These are phyloP conservation scores for Lepidostoma basale DNA, from an alignment of 1,140 invertebrate species.

Conservation along the genomic window DNA sequence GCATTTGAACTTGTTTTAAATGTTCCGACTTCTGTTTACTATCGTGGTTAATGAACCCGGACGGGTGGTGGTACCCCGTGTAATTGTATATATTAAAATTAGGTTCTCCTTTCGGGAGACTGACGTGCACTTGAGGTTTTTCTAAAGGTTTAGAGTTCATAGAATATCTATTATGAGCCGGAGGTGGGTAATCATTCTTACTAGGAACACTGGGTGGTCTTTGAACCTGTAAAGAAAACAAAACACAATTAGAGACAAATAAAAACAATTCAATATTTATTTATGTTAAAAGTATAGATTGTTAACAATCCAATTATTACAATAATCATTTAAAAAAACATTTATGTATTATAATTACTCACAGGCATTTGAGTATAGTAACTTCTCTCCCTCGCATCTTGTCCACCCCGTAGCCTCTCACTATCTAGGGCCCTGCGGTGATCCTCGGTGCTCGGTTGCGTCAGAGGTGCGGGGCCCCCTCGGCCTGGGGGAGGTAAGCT, in stretches of 20 bases:
- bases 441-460: slow-evolving; percentile 53
- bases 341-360: not conserved
- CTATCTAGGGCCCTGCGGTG: slow-evolving; percentile 2
- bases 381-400: slow-evolving; percentile 19
- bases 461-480: slow-evolving; percentile 41
- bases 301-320: too few species aligned
- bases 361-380: slow-evolving; percentile 36
- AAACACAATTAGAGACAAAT: not conserved
- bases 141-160: slow-evolving; percentile 58
- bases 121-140: slow-evolving; percentile 62
- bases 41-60: slow-evolving; percentile 32
- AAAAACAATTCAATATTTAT: not conserved
- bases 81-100: slow-evolving; percentile 76
- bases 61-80: slow-evolving; percentile 65
- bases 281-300: not conserved
- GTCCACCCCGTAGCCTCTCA: slow-evolving; percentile 1
- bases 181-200: slow-evolving; percentile 65
- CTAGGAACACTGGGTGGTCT: slow-evolving; percentile 59
- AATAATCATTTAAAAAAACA: not conserved
- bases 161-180: slow-evolving; percentile 62
- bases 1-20: slow-evolving; percentile 49
- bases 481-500: slow-evolving; percentile 53
- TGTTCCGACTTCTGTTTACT: slow-evolving; percentile 42
- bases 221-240: slow-evolving; percentile 45
- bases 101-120: slow-evolving; percentile 73